These are phyloP conservation scores for Poeciliopsis turneri DNA, from an alignment of 2,797 vertebrate species.

Conservation along the genomic window DNA sequence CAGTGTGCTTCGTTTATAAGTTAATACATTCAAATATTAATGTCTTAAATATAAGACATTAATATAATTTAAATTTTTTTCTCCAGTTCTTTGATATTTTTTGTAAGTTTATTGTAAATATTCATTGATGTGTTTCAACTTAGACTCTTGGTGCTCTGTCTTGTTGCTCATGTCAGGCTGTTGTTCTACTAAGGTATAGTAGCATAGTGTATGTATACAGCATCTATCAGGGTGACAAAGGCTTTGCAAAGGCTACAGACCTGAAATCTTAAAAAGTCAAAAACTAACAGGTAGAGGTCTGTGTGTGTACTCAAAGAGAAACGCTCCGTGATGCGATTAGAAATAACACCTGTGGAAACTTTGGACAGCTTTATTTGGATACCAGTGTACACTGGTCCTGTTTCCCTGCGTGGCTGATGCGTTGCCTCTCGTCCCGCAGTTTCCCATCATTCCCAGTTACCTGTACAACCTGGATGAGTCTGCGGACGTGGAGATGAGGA, in stretches of 20 bases:
- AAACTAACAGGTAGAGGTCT: background rate
- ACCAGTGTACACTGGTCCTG: background rate
- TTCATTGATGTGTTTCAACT: background rate
- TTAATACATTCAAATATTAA: background rate
- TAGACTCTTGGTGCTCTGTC: no score
- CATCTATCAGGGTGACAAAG: no score
- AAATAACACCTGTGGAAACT: background rate
- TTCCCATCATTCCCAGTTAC: constrained; percentile 98
- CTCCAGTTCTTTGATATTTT: background rate
- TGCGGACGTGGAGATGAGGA: constrained; percentile 66
- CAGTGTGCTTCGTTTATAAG: no score
- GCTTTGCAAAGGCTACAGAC: no score
- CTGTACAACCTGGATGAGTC: constrained; percentile 89
- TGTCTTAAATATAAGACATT: background rate
- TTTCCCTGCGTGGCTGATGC: background rate
- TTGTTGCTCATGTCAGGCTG: background rate
- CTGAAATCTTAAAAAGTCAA: no score
- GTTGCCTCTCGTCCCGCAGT: constrained; percentile 75
- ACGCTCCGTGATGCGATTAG: background rate
- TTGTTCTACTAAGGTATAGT: background rate
- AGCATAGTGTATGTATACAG: no score
- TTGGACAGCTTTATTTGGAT: background rate
- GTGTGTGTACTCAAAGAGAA: background rate
- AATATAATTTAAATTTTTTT: background rate
- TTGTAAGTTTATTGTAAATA: background rate